phyloP scores from a whole-genome alignment of 2,888 invertebrate genomes.

The Trichacis sp. region DNA sequence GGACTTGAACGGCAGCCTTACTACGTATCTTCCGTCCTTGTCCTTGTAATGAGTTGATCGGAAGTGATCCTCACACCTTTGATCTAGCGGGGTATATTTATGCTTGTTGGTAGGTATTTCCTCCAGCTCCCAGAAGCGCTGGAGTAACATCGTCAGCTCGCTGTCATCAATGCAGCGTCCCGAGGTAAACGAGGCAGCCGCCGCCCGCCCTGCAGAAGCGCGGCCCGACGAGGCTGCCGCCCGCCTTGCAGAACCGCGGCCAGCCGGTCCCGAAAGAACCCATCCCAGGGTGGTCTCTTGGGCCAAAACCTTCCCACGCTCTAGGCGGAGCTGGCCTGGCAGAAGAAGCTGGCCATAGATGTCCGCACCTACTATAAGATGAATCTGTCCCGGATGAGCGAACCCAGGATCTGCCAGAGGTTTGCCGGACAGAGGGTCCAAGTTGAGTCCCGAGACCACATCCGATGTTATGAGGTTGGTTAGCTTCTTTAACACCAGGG shows the following conservation, averaged over 20 bases:
- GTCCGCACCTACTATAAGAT: conserved; percentile 27
- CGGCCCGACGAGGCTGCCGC: too few species aligned
- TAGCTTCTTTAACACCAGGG: too few species aligned
- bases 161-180: too few species aligned
- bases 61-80: neutral
- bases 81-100: neutral
- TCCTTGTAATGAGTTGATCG: neutral
- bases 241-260: neutral
- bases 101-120: neutral
- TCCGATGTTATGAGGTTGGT: too few species aligned
- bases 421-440: neutral
- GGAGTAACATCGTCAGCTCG: too few species aligned
- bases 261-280: conserved; percentile 23
- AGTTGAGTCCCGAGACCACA: too few species aligned
- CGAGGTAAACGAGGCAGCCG: too few species aligned
- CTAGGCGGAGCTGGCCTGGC: conserved; percentile 10
- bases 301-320: conserved; percentile 11
- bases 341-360: conserved; percentile 27
- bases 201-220: too few species aligned
- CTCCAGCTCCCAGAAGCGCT: conserved; percentile 7
- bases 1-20: neutral
- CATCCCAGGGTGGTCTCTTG: conserved; percentile 33
- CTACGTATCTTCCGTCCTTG: neutral
- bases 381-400: conserved; percentile 1
- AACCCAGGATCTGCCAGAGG: conserved; percentile 21